Conservation (phyloP, 1,140 invertebrate species). For the Venturia canescens region DNA sequence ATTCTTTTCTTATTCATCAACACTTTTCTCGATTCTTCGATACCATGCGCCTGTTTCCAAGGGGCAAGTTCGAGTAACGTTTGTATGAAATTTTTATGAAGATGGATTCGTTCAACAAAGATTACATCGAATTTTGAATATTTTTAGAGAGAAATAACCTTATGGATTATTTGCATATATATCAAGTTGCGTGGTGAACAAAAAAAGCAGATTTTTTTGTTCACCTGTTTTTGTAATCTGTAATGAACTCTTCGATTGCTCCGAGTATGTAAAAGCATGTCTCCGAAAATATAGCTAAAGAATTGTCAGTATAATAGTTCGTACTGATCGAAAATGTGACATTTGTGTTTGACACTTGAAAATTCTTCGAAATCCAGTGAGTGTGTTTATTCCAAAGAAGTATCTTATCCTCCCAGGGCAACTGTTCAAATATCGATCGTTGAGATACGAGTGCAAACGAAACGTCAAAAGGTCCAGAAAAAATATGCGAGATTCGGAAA, state of each 20-base stretch:
- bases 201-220: neutral
- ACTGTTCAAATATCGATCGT: conserved; percentile 13
- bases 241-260: too few species aligned
- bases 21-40: conserved; percentile 11
- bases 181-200: too few species aligned
- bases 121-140: too few species aligned
- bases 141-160: too few species aligned
- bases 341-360: neutral
- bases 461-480: neutral
- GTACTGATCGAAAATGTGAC: too few species aligned
- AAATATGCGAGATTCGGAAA: neutral
- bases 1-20: conserved; percentile 4
- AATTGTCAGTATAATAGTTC: neutral
- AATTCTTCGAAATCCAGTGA: neutral
- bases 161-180: too few species aligned
- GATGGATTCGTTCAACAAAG: too few species aligned
- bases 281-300: neutral
- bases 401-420: neutral
- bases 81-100: neutral
- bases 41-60: neutral
- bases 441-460: neutral
- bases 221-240: too few species aligned
- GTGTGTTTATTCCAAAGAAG: neutral
- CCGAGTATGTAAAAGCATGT: neutral
- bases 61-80: neutral